Conservation (phyloP, 2,797 vertebrate species). For the Australoheros facetus region DNA sequence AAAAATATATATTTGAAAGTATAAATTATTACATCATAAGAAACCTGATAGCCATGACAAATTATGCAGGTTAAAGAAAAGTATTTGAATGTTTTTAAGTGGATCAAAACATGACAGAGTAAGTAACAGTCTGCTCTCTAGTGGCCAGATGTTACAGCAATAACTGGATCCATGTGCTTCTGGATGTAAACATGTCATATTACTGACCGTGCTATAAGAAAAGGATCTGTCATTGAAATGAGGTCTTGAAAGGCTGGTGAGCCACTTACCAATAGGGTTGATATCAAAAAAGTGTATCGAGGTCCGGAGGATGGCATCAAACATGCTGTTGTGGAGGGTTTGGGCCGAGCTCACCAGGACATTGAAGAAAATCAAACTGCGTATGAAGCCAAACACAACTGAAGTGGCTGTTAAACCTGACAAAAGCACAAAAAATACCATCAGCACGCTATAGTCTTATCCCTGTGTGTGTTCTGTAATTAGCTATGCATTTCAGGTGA, state of each 20-base stretch:
- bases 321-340: conserved; percentile 84
- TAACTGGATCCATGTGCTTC: neutral
- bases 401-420: conserved; percentile 87
- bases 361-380: conserved; percentile 86
- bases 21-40: neutral
- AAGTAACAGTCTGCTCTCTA: conserved; percentile 79
- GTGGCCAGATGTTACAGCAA: conserved; percentile 62
- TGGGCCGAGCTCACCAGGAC: conserved; percentile 88
- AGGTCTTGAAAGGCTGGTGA: neutral
- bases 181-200: conserved; percentile 7
- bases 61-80: conserved; percentile 16
- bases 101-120: conserved; percentile 47
- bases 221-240: neutral
- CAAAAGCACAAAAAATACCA: conserved; percentile 38
- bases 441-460: conserved; percentile 14
- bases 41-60: conserved; percentile 12
- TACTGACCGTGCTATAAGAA: neutral
- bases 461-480: conserved; percentile 30
- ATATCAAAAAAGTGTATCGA: conserved; percentile 71
- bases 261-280: conserved; percentile 76
- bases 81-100: conserved; percentile 9
- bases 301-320: conserved; percentile 70
- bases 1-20: neutral
- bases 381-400: conserved; percentile 85
- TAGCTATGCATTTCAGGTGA: conserved; percentile 28